Conservation (phyloP, 2,113 vertebrate genomes). For the Cryptomyrus ogoouensis region DNA sequence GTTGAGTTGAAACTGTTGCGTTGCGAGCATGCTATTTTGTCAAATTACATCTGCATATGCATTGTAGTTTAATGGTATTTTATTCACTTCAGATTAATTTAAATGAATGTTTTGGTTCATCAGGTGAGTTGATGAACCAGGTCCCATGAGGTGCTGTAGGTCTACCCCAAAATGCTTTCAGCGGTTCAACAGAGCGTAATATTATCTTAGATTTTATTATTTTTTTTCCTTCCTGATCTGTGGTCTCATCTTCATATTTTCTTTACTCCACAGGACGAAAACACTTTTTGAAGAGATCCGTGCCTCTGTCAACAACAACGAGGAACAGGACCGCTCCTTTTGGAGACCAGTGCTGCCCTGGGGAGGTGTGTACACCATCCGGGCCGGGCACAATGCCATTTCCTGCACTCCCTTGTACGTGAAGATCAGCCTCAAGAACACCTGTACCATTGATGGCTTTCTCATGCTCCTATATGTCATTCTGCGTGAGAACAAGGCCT, state of each 20-base stretch:
- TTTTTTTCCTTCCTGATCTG: neutral
- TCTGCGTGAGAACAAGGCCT: constrained; percentile 74
- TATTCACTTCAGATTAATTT: neutral
- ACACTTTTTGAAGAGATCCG: constrained; percentile 84
- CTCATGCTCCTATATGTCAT: constrained; percentile 84
- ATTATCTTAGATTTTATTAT: neutral
- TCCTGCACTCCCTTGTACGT: constrained; percentile 80
- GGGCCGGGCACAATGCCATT: constrained; percentile 76
- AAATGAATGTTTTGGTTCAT: neutral
- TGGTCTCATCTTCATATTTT: neutral
- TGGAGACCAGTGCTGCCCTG: constrained; percentile 84
- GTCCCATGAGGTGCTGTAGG: neutral
- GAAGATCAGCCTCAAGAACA: constrained; percentile 78
- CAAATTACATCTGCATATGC: neutral
- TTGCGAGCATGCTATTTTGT: neutral
- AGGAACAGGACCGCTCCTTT: constrained; percentile 74
- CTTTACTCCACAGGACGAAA: constrained; percentile 63
- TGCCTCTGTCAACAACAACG: constrained; percentile 77
- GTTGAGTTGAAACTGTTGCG: neutral
- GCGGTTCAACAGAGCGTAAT: neutral
- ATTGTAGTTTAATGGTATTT: neutral
- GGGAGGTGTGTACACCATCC: constrained; percentile 79
- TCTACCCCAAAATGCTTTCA: neutral
- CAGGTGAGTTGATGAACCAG: too few species aligned
- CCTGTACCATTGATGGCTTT: constrained; percentile 85